These are phyloP conservation scores for Allolobophora icterica DNA, from an alignment of 2,888 invertebrate species.

Conservation along the genomic window DNA sequence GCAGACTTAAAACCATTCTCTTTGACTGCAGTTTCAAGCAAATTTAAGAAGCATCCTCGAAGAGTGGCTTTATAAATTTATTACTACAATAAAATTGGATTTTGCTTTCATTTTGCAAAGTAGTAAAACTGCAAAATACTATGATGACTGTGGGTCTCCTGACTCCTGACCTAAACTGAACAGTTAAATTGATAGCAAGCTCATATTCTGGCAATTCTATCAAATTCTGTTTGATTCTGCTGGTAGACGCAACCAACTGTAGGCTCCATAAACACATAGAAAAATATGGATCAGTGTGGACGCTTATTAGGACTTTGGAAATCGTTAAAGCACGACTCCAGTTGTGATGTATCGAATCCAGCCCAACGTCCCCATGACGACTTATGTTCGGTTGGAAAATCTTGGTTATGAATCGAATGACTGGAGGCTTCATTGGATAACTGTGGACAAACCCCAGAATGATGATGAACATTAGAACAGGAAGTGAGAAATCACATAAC, in stretches of 20 bases:
- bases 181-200: constrained; percentile 66
- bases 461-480: neutral
- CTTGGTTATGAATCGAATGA: constrained; percentile 88
- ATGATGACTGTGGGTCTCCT: neutral
- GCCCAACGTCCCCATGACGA: constrained; percentile 91
- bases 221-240: constrained; percentile 76
- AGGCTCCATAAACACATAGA: constrained; percentile 89
- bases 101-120: neutral
- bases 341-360: constrained; percentile 92
- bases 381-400: constrained; percentile 94
- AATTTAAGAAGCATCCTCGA: neutral
- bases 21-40: no score
- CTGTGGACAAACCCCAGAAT: constrained; percentile 57
- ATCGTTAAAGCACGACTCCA: constrained; percentile 93
- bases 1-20: neutral
- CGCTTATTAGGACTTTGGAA: constrained; percentile 71
- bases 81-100: neutral
- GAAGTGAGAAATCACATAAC: neutral
- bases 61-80: neutral
- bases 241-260: constrained; percentile 80
- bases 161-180: neutral
- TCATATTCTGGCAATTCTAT: constrained; percentile 82
- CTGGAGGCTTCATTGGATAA: constrained; percentile 90
- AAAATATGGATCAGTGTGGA: constrained; percentile 79
- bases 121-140: neutral